phyloP scores from a whole-genome alignment of 2,113 vertebrate genomes.

The Lepus timidus region DNA sequence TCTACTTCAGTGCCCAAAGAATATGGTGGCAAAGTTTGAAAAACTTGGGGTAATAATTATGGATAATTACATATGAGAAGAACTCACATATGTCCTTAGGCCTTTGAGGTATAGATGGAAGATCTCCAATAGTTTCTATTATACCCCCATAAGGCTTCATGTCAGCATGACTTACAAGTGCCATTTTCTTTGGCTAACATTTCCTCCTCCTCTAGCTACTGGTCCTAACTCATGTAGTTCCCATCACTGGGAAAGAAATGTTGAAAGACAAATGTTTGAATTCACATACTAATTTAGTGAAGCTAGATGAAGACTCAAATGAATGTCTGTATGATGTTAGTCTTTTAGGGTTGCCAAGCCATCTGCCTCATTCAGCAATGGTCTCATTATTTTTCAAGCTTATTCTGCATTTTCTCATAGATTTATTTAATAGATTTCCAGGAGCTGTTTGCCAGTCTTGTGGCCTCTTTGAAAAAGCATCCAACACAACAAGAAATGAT shows the following conservation, averaged over 20 bases:
- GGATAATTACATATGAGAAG: conserved; percentile 74
- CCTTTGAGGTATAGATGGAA: conserved; percentile 81
- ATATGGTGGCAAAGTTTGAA: conserved; percentile 72
- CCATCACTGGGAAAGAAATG: conserved; percentile 71
- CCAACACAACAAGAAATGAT: conserved; percentile 67
- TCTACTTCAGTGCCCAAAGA: conserved; percentile 48
- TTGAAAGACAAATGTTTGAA: conserved; percentile 82
- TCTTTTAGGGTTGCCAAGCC: conserved; percentile 85
- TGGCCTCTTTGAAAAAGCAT: conserved; percentile 69
- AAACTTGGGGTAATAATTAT: conserved; percentile 78
- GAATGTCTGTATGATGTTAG: conserved; percentile 83
- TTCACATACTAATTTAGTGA: conserved; percentile 84
- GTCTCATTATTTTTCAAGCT: conserved; percentile 83
- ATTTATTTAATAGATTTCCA: conserved; percentile 81
- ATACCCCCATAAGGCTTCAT: conserved; percentile 69
- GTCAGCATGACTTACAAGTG: conserved; percentile 76
- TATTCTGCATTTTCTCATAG: conserved; percentile 83
- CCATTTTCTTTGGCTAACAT: conserved; percentile 79
- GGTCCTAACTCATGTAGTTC: conserved; percentile 74
- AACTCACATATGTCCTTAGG: conserved; percentile 69
- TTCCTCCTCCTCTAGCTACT: conserved; percentile 81
- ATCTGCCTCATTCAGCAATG: conserved; percentile 85
- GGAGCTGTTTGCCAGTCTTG: conserved; percentile 77
- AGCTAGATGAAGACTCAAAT: conserved; percentile 80
- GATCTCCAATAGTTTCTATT: conserved; percentile 75